Evolutionary conservation across 53 echinoderm and acorn worm genomes (phyloP).

Genomic region (Patiria pectinifera): DNA sequence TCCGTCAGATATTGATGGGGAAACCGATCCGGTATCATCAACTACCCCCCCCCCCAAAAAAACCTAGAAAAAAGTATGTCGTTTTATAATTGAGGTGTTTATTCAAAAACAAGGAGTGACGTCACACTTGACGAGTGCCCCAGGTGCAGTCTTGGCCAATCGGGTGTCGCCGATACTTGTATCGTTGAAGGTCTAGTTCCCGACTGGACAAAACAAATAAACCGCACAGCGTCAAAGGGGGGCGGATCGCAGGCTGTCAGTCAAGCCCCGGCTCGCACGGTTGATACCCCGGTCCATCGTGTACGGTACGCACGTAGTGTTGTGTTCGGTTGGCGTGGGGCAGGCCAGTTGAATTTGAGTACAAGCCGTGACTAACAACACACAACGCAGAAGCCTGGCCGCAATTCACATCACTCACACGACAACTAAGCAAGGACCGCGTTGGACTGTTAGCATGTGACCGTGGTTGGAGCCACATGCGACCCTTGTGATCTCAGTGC

Average conservation of each 20-base stretch:
- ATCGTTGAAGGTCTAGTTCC: slow-evolving; percentile 25
- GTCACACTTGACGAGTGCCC: slow-evolving; percentile 59
- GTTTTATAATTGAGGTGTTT: slow-evolving; percentile 1
- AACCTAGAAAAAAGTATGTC: background rate
- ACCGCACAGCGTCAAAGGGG: slow-evolving; percentile 69
- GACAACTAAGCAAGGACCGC: no score
- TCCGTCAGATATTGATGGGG: background rate
- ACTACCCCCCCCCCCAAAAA: background rate
- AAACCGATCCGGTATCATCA: background rate
- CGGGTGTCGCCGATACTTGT: slow-evolving; percentile 47
- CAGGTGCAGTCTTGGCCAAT: slow-evolving; percentile 53
- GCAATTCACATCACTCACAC: background rate
- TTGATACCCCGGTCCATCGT: background rate
- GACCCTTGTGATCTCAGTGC: background rate
- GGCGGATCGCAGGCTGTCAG: slow-evolving; percentile 79
- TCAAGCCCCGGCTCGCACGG: slow-evolving; percentile 31
- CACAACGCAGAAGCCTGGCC: background rate
- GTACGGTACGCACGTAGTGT: background rate
- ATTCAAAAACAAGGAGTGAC: slow-evolving; percentile 49
- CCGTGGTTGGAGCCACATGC: background rate
- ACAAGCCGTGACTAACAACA: background rate
- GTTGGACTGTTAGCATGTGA: background rate
- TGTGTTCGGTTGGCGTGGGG: no score
- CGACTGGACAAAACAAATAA: slow-evolving; percentile 69
- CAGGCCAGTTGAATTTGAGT: background rate